Base-by-base conservation (phyloP, 2,113 vertebrate genomes). In the Microcebus murinus region DNA sequence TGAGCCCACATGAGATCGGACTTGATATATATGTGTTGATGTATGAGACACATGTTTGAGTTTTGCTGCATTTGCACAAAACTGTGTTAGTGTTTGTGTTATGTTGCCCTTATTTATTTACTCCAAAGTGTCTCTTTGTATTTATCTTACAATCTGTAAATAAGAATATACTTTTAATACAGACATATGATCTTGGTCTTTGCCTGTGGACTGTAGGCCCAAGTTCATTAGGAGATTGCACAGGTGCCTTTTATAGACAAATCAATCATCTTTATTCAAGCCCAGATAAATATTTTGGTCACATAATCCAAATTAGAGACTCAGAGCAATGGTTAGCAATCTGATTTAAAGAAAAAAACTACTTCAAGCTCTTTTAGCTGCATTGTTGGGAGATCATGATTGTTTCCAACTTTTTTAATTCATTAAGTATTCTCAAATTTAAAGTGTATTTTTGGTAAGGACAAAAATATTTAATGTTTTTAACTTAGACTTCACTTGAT, bases 81-180 rank as follows among this genome's bases (percentile, higher is more conserved):
- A 61, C 77, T 59, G 12, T 74, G 29, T 87, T 61, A 45, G 18
- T 81, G 27, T 71, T 82, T 68, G 5, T 95, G 3, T 97, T 97
- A 73, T 97, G 91, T 88, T 90, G 71, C 29, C 9, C 91, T 29
- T 98, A 98, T 98, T 98, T 99, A 98, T 98, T 98, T 93, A 48
- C 59, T 96, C 93, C 94, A 21, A 42, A 91, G 70, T 82, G 9
- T 42, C 84, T 70, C 88, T 95, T 34, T 13, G 0, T 96, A 65
- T 82, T 96, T 97, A 77, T 70, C 90, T 84, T 70, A 36, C 13
- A 65, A 57, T 96, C 23, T 98, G 96, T 98, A 98, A 87, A 95
- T 98, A 97, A 91, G 79, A 93, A 71, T 97, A 34, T 97, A 94
- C 48, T 79, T 52, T 95, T 95, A 76, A 77, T 31, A n/a, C 0